A percentile compares a stretch with the other conserved stretches of the same genome.
Evolutionary conservation across 2,888 invertebrate genomes (phyloP).

Genomic region (Harpalus rufipes): DNA sequence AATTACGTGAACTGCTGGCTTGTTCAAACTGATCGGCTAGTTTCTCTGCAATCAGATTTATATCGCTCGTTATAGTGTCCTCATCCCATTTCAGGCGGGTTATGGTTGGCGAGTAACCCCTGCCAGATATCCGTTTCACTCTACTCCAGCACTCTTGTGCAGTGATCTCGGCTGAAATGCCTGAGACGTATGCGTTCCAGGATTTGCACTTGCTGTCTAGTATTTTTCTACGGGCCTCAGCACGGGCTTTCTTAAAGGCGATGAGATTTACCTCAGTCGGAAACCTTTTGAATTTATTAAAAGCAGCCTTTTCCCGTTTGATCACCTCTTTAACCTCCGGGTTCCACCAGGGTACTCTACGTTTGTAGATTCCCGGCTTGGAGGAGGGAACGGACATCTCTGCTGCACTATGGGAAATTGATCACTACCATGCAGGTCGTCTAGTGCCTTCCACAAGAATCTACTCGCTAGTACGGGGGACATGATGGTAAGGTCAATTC

Average conservation of each 20-base stretch:
- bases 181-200: not conserved
- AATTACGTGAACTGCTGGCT: too few relatives aligned
- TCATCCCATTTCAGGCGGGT: not conserved
- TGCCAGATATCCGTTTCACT: not conserved
- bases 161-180: not conserved
- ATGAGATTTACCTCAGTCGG: not conserved
- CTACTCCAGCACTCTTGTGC: not conserved
- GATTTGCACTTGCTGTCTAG: not conserved
- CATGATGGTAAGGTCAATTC: constrained; percentile 66
- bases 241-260: not conserved
- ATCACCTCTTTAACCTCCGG: not conserved
- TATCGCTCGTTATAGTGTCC: not conserved
- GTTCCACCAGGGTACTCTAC: not conserved
- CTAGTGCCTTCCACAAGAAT: not conserved
- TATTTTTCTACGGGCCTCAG: not conserved
- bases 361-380: not conserved
- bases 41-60: too few relatives aligned
- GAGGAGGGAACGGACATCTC: not conserved
- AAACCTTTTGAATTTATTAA: not conserved
- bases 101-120: not conserved
- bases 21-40: too few relatives aligned
- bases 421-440: not conserved
- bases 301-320: not conserved
- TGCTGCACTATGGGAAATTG: not conserved
- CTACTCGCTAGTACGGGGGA: not conserved